Conservation (phyloP, 1,140 invertebrate genomes). For the Ceratitis capitata region DNA sequence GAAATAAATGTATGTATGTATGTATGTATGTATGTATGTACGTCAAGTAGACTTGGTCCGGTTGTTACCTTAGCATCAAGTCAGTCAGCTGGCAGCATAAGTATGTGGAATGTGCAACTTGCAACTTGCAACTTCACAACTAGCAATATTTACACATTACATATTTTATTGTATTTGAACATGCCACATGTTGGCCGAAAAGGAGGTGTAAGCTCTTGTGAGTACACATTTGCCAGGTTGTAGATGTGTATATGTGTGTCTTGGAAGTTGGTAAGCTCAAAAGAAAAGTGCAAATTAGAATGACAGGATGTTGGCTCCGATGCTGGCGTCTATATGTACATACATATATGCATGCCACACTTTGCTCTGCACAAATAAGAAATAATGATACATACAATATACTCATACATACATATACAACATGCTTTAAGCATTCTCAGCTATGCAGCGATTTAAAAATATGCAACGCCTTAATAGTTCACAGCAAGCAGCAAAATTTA, state of each 20-base stretch:
- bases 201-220: neutral
- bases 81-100: conserved; percentile 7
- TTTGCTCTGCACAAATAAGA: neutral
- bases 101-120: neutral
- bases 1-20: neutral
- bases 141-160: neutral
- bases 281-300: conserved; percentile 37
- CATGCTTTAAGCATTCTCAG: neutral
- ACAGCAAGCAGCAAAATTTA: neutral
- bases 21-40: neutral
- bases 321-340: no score
- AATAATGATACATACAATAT: no score
- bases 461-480: conserved; percentile 17
- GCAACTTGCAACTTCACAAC: neutral
- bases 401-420: neutral
- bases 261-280: neutral
- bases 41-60: neutral
- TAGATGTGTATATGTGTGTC: neutral
- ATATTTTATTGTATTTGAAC: conserved; percentile 5
- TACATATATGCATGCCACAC: neutral
- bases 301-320: conserved; percentile 1
- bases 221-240: neutral
- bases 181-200: conserved; percentile 1
- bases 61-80: neutral
- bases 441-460: neutral